Evolutionary conservation across 1,140 invertebrate genomes (phyloP), one percentile per base, ranked within the genome.

Genomic region (Heliconius himera): DNA sequence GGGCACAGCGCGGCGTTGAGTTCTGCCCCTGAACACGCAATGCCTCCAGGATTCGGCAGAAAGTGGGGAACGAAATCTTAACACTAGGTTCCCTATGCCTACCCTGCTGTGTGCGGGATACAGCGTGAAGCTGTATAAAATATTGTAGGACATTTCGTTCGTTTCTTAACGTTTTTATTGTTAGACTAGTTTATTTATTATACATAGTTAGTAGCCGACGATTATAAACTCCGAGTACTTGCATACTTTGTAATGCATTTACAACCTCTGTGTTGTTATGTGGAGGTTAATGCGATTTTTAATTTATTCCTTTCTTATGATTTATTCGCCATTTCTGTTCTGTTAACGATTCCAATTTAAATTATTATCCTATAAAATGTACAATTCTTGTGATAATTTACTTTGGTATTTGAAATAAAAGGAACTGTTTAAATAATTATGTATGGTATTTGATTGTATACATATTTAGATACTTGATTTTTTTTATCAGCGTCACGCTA

Each of bases 261-360:
- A 72, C 83, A 81, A 84, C 78, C 82, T 75, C 82, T 77, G 81
- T 86, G 88, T 87, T 87, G 88, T 84, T 79, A 60, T 79, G 71
- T 72, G 36, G 70, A 84, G 36, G 82, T 89, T 89, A 88, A 89
- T 87, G 88, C 77, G 82, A 84, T 82, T 86, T 88, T 86, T 91
- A 89, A 88, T 87, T 91, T 89, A 89, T 91, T 88, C 80, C 84
- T 90, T 86, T 87, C 80, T 60, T 81, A 83, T 90, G 88, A 91
- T 91, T 91, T 91, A 91, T 82, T 81, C 84, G 78, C 81, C 83
- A 88, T 89, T 87, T 87, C 83, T 84, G 85, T 83, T 83, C 86
- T 85, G 82, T 89, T 87, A 85, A 88, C 79, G 79, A 86, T 86
- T 84, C 81, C 81, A 86, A 72, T 72, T 81, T 86, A 88, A 87